phyloP scores from a whole-genome alignment of 2,113 vertebrate species.

The Bubo scandiacus region DNA sequence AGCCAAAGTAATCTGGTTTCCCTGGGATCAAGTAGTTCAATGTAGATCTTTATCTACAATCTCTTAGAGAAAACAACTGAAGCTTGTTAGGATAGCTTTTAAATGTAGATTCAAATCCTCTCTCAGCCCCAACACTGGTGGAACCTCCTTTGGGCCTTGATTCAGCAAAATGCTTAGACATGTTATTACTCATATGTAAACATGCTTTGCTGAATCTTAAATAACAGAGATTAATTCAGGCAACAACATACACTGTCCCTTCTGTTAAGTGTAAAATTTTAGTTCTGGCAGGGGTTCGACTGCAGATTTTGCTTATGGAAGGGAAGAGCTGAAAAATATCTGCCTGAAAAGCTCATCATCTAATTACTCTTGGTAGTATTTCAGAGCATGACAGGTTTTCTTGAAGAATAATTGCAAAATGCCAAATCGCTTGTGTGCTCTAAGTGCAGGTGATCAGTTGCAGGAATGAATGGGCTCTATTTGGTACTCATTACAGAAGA shows the following conservation, averaged over 20 bases:
- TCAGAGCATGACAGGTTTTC: not conserved
- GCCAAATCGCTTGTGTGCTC: not conserved
- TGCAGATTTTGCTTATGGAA: slow-evolving; percentile 8
- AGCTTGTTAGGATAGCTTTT: not conserved
- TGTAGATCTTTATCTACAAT: not conserved
- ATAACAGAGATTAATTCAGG: not conserved
- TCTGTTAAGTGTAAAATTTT: slow-evolving; percentile 23
- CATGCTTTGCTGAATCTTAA: not conserved
- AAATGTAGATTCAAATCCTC: not conserved
- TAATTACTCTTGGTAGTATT: not conserved
- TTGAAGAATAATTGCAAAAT: not conserved
- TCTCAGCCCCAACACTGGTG: not conserved
- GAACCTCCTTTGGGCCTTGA: not conserved
- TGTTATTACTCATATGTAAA: not conserved
- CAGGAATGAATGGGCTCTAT: not conserved
- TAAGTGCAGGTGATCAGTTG: not conserved
- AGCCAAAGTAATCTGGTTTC: not conserved
- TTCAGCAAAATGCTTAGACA: not conserved
- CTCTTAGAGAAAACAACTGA: not conserved
- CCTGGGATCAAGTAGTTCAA: not conserved
- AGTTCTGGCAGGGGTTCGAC: not conserved
- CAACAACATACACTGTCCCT: not conserved
- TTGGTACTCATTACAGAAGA: not conserved
- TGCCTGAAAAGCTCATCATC: slow-evolving; percentile 7
- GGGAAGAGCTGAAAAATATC: slow-evolving; percentile 6